Evolutionary conservation across 2,888 invertebrate species (phyloP).

Genomic region (Dasypogon diadema): DNA sequence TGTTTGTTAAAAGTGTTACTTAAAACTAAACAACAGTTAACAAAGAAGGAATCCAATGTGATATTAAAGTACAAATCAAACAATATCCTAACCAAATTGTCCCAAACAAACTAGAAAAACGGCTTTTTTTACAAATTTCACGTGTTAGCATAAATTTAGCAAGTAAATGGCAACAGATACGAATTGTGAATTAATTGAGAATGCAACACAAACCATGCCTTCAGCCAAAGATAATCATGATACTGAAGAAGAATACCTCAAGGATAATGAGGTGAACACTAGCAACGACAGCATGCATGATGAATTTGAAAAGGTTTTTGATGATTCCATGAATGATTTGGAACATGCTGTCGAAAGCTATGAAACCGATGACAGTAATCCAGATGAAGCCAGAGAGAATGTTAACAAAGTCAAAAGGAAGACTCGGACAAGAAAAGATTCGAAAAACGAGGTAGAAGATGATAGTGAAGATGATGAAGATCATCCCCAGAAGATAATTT

Average conservation of each 20-base stretch:
- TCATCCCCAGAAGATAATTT: constrained; percentile 55
- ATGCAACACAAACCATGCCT: not conserved
- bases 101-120: not conserved
- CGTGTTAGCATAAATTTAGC: not conserved
- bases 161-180: constrained; percentile 49
- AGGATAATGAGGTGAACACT: constrained; percentile 16
- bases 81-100: not conserved
- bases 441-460: constrained; percentile 2
- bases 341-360: constrained; percentile 64
- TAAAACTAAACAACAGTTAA: constrained; percentile 23
- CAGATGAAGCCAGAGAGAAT: no score
- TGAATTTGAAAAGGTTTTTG: constrained; percentile 66
- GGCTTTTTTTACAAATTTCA: not conserved
- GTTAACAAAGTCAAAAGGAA: constrained; percentile 1
- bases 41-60: constrained; percentile 35
- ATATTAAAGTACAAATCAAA: constrained; percentile 52
- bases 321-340: constrained; percentile 66
- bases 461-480: constrained; percentile 58
- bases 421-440: constrained; percentile 49
- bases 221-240: not conserved
- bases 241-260: not conserved
- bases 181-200: constrained; percentile 19
- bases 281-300: constrained; percentile 53
- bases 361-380: constrained; percentile 59
- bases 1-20: constrained; percentile 51